Evolutionary conservation across 1,140 invertebrate species (phyloP), one percentile per base, ranked within the genome.

Genomic region (Cataglyphis hispanica): DNA sequence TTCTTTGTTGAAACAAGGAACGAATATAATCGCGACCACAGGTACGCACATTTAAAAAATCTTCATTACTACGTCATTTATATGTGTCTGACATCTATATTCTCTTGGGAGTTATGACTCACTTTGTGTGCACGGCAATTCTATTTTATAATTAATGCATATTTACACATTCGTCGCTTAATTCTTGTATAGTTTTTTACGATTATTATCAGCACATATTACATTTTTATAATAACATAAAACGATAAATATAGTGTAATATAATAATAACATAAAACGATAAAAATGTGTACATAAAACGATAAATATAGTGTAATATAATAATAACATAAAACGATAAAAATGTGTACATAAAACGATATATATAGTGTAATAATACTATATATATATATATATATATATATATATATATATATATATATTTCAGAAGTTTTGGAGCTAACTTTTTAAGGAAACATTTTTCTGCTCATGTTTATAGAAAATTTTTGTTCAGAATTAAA

Each of bases 1-100:
- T 19, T 97, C 98, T 16, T 95, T 98, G n/a, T 96, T 98, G 94
- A 98, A 98, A 89, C 98, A 98, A 94, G 98, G 98, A 40, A 97
- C 97, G 31, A 97, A 96, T 0, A 94, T 98, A n/a, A 96, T 96
- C 56, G 98, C 98, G 10, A 96, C 96, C 75, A 96, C 97, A 91
- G 98, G 98, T 98, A 16, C n/a, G 10, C 19, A 4, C 34, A n/a
- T 25, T 58, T 22, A 58, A 50, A 64, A 64, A 7, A 64, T 77
- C 7, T 50, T 22, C 6, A 66, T 78, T 22, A 19, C 0, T 8
- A 22, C 5, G 19, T 31, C 46, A 27, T 72, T n/a, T n/a, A 0
- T 16, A 53, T n/a, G 19, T 19, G 5, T 27, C 53, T 31, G 19
- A 34, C 16, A 8, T 25, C 16, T n/a, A 6, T n/a, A 34, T 64